Conservation (phyloP, 2,888 invertebrate genomes). For the Lydus trimaculatus region DNA sequence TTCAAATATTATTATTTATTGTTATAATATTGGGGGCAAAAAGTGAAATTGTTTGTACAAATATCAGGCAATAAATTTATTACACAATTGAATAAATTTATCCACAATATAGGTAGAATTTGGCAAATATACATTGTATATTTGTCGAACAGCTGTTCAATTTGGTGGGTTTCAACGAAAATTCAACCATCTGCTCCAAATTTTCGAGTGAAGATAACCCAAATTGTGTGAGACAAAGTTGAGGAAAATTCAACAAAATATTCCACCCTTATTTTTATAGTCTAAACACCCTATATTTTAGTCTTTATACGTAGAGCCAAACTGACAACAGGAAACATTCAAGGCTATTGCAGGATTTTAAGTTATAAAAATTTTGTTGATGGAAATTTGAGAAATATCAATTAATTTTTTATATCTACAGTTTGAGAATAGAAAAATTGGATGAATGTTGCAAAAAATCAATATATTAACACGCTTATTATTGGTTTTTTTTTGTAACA, state of each 20-base stretch:
- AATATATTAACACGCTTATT: background rate
- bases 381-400: background rate
- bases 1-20: background rate
- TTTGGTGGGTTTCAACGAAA: background rate
- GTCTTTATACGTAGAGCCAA: background rate
- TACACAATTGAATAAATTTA: conserved; percentile 4
- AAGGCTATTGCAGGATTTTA: background rate
- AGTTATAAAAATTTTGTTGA: background rate
- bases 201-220: background rate
- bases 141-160: background rate
- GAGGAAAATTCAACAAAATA: background rate
- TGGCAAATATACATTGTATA: background rate
- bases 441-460: background rate
- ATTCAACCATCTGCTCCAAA: background rate
- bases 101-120: background rate
- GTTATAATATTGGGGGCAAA: background rate
- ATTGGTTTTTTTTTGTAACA: background rate
- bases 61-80: background rate
- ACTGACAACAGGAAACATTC: background rate
- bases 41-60: background rate
- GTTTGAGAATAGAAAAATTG: background rate
- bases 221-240: background rate
- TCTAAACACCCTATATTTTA: background rate
- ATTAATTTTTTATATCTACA: background rate
- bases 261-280: background rate